Evolutionary conservation across 2,888 invertebrate genomes (phyloP).

Genomic region (Drosophila neonasuta): DNA sequence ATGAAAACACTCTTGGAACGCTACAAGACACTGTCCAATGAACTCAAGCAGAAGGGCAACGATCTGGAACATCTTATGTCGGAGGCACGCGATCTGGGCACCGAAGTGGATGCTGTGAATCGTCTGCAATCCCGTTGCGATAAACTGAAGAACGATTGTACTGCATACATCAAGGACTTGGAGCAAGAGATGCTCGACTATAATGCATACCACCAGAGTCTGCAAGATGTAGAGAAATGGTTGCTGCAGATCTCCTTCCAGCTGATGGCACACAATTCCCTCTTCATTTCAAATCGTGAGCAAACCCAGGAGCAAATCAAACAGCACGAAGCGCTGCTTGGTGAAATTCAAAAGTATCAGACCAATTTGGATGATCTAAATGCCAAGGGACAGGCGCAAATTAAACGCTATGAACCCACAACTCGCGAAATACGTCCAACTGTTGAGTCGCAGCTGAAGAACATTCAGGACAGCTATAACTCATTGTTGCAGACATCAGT

Average conservation of each 20-base stretch:
- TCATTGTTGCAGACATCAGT: conserved; percentile 93
- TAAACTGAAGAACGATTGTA: conserved; percentile 85
- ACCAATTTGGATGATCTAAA: conserved; percentile 90
- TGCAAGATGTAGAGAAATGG: conserved; percentile 98
- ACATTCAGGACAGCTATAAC: conserved; percentile 96
- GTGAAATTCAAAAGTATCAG: conserved; percentile 92
- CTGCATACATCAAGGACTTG: conserved; percentile 85
- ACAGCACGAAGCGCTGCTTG: conserved; percentile 90
- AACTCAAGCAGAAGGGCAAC: conserved; percentile 89
- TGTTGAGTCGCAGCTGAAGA: conserved; percentile 92
- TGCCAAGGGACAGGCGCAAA: conserved; percentile 91
- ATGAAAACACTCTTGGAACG: conserved; percentile 95
- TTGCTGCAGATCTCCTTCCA: conserved; percentile 96
- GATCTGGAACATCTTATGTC: conserved; percentile 89
- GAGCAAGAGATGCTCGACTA: conserved; percentile 93
- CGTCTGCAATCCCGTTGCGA: conserved; percentile 88
- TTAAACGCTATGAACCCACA: conserved; percentile 88
- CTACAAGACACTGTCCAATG: conserved; percentile 91
- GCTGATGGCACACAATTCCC: conserved; percentile 96
- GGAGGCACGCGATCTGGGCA: conserved; percentile 89
- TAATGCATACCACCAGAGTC: conserved; percentile 92
- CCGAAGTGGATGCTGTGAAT: conserved; percentile 86
- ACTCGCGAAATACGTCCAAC: conserved; percentile 89
- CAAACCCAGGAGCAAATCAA: conserved; percentile 95
- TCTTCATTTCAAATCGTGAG: conserved; percentile 94